Conservation (phyloP, 2,113 vertebrate genomes). For the Paradoxurus hermaphroditus region DNA sequence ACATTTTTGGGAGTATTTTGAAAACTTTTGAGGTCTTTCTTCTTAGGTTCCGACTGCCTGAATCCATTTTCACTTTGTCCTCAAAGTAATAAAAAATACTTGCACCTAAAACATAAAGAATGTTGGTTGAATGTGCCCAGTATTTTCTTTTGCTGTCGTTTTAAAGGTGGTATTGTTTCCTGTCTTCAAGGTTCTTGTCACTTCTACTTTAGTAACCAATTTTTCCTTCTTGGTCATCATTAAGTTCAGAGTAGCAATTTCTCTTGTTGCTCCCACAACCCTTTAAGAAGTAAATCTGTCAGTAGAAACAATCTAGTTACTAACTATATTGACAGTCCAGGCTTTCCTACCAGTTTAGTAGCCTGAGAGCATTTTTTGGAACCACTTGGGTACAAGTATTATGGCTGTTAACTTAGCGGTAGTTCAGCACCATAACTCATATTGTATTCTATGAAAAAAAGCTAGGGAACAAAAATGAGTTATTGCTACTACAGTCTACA, state of each 20-base stretch:
- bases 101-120: background rate
- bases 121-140: background rate
- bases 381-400: background rate
- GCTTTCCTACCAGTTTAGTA: background rate
- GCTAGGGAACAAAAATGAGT: background rate
- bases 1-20: background rate
- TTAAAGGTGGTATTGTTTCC: background rate
- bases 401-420: background rate
- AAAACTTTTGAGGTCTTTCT: background rate
- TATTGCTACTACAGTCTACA: background rate
- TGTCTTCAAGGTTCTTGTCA: conserved; percentile 6
- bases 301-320: background rate
- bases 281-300: background rate
- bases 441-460: background rate
- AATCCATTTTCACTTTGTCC: background rate
- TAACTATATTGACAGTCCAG: background rate
- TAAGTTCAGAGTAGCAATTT: conserved; percentile 45
- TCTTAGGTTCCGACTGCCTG: background rate
- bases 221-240: conserved; percentile 24
- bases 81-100: background rate
- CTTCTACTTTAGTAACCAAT: conserved; percentile 19
- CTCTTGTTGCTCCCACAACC: background rate
- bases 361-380: background rate
- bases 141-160: background rate
- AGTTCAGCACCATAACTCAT: background rate